Evolutionary conservation across 1,140 invertebrate species (phyloP), one percentile per base, ranked within the genome.

Genomic region (Monomorium pharaonis): DNA sequence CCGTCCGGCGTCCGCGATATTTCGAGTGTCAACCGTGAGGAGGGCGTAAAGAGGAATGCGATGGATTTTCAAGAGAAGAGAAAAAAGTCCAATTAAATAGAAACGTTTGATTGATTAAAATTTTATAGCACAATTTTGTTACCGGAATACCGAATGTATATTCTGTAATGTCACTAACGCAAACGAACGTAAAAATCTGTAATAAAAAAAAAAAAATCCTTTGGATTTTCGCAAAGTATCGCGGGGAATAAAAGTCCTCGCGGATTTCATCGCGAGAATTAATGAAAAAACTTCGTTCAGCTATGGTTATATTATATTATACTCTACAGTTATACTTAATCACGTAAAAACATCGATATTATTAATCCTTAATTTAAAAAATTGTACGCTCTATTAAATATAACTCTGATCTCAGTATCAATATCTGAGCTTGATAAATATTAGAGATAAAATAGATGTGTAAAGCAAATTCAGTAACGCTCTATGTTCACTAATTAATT

Each of bases 1-100:
- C 51, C 72, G 37, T 54, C 62, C 84, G 83, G 44, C 72, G 37
- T 54, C 62, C 84, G 83, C 81, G 83, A 86, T 89, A 90, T 90
- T 90, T 88, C 78, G 84, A 81, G 70, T 54, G 33, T 42, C 21
- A 58, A 54, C 47, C 27, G 30, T 47, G 30, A 54, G 21, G n/a
- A 30, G 81, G 7, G 67, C 37, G 27, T 44, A 56, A 72, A 62
- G 62, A 65, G 44, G 37, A 44, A 18, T 44, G 18, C 24, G 9
- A 16, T 24, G 18, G 47, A 27, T 81, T 65, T 51, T 24, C 27
- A n/a, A 65, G 42, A 27, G 47, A 42, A n/a, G 16, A n/a, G 33
- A 69, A 69, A 30, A 54, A 33, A 51, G 42, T 42, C n/a, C 21
- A 69, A 33, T 72, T 58, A 58, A 81, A 58, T 12, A 27, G 30